phyloP scores from a whole-genome alignment of 37 sponge, comb jelly and placozoan genomes.

The Amphimedon queenslandica region DNA sequence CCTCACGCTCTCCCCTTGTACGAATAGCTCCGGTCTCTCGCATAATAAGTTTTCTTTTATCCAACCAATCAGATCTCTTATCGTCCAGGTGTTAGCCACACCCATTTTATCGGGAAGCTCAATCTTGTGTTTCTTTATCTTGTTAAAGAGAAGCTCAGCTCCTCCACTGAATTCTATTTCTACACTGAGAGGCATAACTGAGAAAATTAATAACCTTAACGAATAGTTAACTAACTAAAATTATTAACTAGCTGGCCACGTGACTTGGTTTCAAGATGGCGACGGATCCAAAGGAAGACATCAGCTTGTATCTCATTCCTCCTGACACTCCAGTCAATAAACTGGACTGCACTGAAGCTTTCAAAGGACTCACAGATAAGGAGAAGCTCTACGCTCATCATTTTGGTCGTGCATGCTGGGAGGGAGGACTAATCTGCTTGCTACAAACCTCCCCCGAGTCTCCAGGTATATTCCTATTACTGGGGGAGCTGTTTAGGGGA shows the following conservation, averaged over 20 bases:
- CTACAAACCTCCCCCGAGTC: conserved; percentile 93
- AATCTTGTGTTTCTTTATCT: conserved; percentile 73
- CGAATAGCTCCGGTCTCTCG: conserved; percentile 94
- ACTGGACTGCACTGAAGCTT: conserved; percentile 68
- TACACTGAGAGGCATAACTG: conserved; percentile 48
- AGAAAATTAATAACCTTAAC: too few relatives aligned
- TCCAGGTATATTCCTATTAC: conserved; percentile 61
- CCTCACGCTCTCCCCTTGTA: conserved; percentile 77
- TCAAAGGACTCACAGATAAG: conserved; percentile 50
- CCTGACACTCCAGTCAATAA: conserved; percentile 66
- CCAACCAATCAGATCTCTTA: conserved; percentile 76
- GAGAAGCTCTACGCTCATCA: conserved; percentile 87
- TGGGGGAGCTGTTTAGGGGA: conserved; percentile 57
- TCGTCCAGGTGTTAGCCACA: conserved; percentile 63
- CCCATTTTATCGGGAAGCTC: conserved; percentile 41
- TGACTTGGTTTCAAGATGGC: too few relatives aligned
- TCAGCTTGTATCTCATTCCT: conserved; percentile 28
- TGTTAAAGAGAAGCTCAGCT: conserved; percentile 93
- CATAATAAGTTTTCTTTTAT: conserved; percentile 83
- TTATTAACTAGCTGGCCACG: too few relatives aligned
- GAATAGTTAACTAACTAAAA: too few relatives aligned
- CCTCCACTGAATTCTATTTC: conserved; percentile 92
- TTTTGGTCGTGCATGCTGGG: conserved; percentile 74
- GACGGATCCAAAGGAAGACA: conserved; percentile 8
- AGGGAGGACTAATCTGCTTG: conserved; percentile 72